phyloP scores from a whole-genome alignment of 2,888 invertebrate species.

The Catocala fraxini region DNA sequence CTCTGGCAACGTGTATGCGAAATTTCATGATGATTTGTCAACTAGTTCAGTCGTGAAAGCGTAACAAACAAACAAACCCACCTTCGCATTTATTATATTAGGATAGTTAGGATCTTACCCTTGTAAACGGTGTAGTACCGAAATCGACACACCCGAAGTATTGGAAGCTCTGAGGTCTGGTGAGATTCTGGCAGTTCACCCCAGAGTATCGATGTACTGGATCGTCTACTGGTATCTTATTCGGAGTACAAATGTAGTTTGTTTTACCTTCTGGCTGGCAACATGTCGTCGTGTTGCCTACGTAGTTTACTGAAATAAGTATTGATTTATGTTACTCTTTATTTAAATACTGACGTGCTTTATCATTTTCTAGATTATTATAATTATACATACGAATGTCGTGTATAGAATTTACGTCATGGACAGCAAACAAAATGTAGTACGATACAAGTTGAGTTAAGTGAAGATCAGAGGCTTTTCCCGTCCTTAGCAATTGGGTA shows the following conservation, averaged over 20 bases:
- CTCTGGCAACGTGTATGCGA: too few relatives aligned
- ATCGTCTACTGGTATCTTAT: slow-evolving; percentile 26
- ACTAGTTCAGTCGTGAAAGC: too few relatives aligned
- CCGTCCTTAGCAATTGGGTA: background rate
- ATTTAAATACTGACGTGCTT: background rate
- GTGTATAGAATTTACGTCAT: slow-evolving; percentile 1
- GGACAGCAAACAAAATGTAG: background rate
- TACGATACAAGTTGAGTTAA: background rate
- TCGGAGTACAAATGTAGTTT: slow-evolving; percentile 32
- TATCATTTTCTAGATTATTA: background rate
- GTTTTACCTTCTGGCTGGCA: slow-evolving; percentile 23
- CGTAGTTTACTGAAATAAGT: slow-evolving; percentile 27
- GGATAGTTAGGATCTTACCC: slow-evolving; percentile 17
- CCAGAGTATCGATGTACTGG: slow-evolving; percentile 39
- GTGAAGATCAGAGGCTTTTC: background rate
- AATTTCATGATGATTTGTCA: too few relatives aligned
- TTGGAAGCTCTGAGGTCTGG: slow-evolving; percentile 34
- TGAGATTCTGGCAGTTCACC: slow-evolving; percentile 33
- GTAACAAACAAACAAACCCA: too few relatives aligned
- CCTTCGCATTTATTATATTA: too few relatives aligned
- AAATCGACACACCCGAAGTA: slow-evolving; percentile 24
- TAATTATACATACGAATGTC: slow-evolving; percentile 4
- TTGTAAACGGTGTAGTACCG: slow-evolving; percentile 15
- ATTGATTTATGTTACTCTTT: background rate
- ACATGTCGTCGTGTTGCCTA: slow-evolving; percentile 15